A percentile compares a stretch with the other conserved stretches of the same genome.
Evolutionary conservation across 2,888 invertebrate genomes (phyloP).

Genomic region (Aradus depressus): DNA sequence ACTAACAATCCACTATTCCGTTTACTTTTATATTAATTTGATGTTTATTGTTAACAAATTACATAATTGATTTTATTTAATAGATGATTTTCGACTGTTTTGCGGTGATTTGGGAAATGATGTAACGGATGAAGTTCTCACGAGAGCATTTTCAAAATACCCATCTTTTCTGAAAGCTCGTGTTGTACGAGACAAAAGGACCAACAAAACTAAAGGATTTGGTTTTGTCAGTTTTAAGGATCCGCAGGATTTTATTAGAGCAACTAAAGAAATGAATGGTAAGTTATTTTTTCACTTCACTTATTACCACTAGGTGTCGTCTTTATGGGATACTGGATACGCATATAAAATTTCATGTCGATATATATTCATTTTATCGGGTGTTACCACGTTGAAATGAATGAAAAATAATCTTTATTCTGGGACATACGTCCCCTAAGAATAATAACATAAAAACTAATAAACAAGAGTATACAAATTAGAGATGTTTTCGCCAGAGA

Average conservation of each 20-base stretch:
- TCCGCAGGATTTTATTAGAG: slow-evolving; percentile 92
- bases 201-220: slow-evolving; percentile 97
- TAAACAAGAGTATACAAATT: too few relatives aligned
- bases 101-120: slow-evolving; percentile 99
- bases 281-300: slow-evolving; percentile 18
- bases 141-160: slow-evolving; percentile 88
- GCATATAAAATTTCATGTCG: too few relatives aligned
- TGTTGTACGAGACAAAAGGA: slow-evolving; percentile 89
- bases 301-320: not conserved
- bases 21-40: not conserved
- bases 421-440: too few relatives aligned
- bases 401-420: too few relatives aligned
- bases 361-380: too few relatives aligned
- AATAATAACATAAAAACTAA: too few relatives aligned
- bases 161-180: slow-evolving; percentile 88
- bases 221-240: slow-evolving; percentile 98
- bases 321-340: too few relatives aligned
- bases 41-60: not conserved
- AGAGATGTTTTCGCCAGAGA: too few relatives aligned
- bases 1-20: too few relatives aligned
- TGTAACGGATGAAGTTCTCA: slow-evolving; percentile 94
- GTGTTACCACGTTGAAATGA: too few relatives aligned
- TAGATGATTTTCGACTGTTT: slow-evolving; percentile 94
- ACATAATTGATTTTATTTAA: slow-evolving; percentile 20
- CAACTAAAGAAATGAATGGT: slow-evolving; percentile 99